A percentile compares a stretch with the other conserved stretches of the same genome.
Evolutionary conservation across 2,888 invertebrate species (phyloP).

Genomic region (Amphipyra tragopoginis): DNA sequence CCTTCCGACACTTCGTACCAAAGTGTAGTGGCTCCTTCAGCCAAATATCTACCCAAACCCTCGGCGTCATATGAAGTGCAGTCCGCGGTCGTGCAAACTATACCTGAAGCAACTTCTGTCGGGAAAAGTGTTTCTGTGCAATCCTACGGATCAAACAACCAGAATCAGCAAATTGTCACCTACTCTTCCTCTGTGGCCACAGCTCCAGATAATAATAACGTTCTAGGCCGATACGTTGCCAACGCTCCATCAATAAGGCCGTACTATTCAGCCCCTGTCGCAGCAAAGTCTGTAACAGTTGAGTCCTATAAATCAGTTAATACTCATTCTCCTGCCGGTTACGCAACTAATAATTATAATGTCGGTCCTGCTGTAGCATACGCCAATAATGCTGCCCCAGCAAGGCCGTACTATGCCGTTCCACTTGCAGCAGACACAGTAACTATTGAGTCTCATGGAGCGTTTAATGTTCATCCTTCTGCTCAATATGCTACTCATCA

Average conservation of each 20-base stretch:
- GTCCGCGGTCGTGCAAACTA: constrained; percentile 27
- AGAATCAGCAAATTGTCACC: constrained; percentile 7
- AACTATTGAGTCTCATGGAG: constrained; percentile 16
- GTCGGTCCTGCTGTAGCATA: constrained; percentile 7
- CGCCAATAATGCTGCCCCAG: constrained; percentile 10
- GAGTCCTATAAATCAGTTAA: constrained; percentile 8
- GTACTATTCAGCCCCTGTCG: constrained; percentile 20
- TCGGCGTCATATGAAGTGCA: constrained; percentile 11
- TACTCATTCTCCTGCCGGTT: not conserved
- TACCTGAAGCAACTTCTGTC: not conserved
- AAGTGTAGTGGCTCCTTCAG: constrained; percentile 2
- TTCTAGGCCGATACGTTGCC: constrained; percentile 17
- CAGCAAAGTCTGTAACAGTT: constrained; percentile 20
- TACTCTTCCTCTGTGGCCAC: constrained; percentile 18
- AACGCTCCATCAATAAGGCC: constrained; percentile 4
- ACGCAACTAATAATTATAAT: constrained; percentile 3
- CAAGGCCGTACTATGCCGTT: constrained; percentile 6
- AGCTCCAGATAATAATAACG: constrained; percentile 24
- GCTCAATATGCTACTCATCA: constrained; percentile 1
- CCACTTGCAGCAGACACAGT: constrained; percentile 7
- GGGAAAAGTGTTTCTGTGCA: constrained; percentile 1
- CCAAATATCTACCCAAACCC: not conserved
- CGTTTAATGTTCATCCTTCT: constrained; percentile 6
- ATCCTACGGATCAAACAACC: constrained; percentile 6
- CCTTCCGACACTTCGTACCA: constrained; percentile 22